phyloP scores from a whole-genome alignment of 1,140 invertebrate genomes.

The Hestina assimilis region DNA sequence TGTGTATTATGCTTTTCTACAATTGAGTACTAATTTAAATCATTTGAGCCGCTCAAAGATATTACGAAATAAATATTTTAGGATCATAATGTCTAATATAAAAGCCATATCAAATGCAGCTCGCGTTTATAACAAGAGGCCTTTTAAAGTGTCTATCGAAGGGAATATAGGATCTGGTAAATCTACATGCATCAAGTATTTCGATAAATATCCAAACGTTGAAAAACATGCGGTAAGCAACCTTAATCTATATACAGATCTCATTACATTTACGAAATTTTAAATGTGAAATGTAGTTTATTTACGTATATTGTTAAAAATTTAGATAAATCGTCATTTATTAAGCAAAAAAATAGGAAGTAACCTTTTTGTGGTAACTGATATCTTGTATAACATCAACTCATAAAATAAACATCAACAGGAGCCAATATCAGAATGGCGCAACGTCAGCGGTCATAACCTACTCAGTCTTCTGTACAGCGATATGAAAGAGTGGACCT shows the following conservation, averaged over 20 bases:
- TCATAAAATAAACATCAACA: constrained; percentile 17
- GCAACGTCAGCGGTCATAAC: constrained; percentile 89
- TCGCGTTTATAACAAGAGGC: constrained; percentile 46
- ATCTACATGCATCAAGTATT: constrained; percentile 90
- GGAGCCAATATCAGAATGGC: constrained; percentile 91
- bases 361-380: too few relatives aligned
- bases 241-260: neutral
- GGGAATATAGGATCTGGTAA: constrained; percentile 94
- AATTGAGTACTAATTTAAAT: too few relatives aligned
- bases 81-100: constrained; percentile 44
- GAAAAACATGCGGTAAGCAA: constrained; percentile 68
- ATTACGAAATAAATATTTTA: neutral
- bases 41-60: too few relatives aligned
- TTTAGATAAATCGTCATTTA: neutral
- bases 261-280: too few relatives aligned
- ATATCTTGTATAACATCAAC: too few relatives aligned
- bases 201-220: constrained; percentile 78
- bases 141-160: constrained; percentile 88
- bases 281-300: too few relatives aligned
- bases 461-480: constrained; percentile 91
- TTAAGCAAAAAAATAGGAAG: too few relatives aligned
- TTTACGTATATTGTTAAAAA: neutral
- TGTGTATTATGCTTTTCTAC: too few relatives aligned
- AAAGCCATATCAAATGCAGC: constrained; percentile 40
- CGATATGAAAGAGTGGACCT: constrained; percentile 87